These are phyloP conservation scores for Sebastes wilsoni DNA, from an alignment of 2,797 vertebrate species.

Conservation along the genomic window DNA sequence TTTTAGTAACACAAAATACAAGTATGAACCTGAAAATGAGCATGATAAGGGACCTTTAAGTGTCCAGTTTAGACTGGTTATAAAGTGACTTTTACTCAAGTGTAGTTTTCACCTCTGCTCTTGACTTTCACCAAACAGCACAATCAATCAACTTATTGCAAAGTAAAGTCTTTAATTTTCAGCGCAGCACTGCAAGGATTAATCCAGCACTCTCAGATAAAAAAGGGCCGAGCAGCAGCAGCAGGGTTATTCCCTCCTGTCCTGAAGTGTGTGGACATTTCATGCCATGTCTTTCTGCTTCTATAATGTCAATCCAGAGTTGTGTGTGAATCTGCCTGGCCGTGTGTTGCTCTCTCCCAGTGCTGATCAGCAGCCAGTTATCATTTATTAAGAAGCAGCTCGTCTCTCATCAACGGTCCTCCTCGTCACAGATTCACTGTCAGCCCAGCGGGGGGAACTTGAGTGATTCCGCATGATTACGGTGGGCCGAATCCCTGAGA, in stretches of 20 bases:
- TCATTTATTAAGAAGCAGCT: conserved; percentile 28
- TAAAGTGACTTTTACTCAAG: neutral
- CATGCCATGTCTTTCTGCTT: neutral
- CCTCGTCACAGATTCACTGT: neutral
- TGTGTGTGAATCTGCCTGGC: neutral
- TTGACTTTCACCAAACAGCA: neutral
- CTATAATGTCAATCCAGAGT: neutral
- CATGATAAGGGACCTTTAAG: too few species aligned
- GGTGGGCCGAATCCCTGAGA: neutral
- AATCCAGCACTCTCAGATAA: neutral
- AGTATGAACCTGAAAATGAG: too few species aligned
- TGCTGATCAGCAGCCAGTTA: conserved; percentile 10
- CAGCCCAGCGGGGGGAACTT: conserved; percentile 5
- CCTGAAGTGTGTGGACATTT: conserved; percentile 9
- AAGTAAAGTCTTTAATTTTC: conserved; percentile 15
- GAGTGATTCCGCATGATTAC: conserved; percentile 15
- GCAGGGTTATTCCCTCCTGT: neutral
- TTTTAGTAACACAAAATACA: too few species aligned
- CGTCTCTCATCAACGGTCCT: conserved; percentile 11
- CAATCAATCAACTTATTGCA: conserved; percentile 10
- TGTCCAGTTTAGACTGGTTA: neutral
- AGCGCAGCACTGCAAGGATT: neutral
- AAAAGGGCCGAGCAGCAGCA: neutral
- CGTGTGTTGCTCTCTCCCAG: neutral
- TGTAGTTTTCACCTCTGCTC: neutral